Evolutionary conservation across 2,888 invertebrate genomes (phyloP), one percentile per base, ranked within the genome.

Genomic region (Drosophila demipolita): DNA sequence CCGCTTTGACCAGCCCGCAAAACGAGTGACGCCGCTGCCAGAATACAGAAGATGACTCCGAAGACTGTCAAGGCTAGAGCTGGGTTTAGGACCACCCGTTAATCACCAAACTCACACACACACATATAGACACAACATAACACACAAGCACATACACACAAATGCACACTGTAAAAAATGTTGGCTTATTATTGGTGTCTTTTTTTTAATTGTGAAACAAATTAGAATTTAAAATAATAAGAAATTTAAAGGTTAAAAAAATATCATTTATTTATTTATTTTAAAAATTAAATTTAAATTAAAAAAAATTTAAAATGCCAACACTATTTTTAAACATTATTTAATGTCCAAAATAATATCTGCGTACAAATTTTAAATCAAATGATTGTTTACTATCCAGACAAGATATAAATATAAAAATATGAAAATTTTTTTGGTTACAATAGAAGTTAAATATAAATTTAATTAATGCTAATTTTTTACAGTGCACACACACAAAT

Each of bases 401-500:
- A 26, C 26, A 5, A 26, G 26, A 26, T 26, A 26, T 26, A 26
- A 26, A 26, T 26, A 26, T 26, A 26, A 26, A 5, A n/a, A n/a
- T n/a, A n/a, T n/a, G n/a, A n/a, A n/a, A 3, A 26, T 26, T 23
- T 23, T 26, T 26, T 26, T 26, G 29, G 29, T 5, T 29, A 29
- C 29, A 29, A 29, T 6, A 29, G 6, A 29, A 29, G 29, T 29
- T 29, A 29, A 29, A 29, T 6, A 29, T 29, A 29, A 29, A 23
- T 6, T 32, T 0, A 42, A 57, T 15, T 42, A 1, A 9, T 15
- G 9, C 29, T 7, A 3, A 17, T 11, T 57, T 42, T 20, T 0
- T 42, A 11, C 1, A 11, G 83, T 82, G 82, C 80, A 86, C 82
- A 84, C 36, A 87, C 83, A 90, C 87, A 91, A 73, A 77, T 76